These are phyloP conservation scores for Branchipolynoe longqiensis DNA, from an alignment of 2,888 invertebrate genomes.

Conservation along the genomic window DNA sequence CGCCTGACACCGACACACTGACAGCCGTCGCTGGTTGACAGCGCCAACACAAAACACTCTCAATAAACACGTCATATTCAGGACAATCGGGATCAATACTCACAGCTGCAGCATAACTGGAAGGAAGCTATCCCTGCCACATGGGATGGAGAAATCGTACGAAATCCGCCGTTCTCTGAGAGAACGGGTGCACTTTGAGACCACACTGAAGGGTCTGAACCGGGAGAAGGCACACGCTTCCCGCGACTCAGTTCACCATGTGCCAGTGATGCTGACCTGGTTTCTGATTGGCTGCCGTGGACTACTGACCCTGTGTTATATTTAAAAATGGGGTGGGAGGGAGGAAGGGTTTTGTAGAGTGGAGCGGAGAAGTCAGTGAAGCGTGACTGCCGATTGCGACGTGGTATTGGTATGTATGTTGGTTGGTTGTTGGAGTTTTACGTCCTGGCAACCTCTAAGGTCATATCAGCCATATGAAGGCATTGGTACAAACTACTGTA, in stretches of 20 bases:
- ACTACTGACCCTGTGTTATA: conserved; percentile 11
- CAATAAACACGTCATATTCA: neutral
- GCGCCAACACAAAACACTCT: neutral
- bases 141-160: conserved; percentile 31
- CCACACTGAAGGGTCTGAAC: conserved; percentile 24
- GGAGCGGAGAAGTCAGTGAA: neutral
- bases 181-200: conserved; percentile 41
- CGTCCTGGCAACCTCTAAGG: too few species aligned
- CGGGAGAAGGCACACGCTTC: conserved; percentile 40
- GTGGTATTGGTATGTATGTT: too few species aligned
- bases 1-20: too few species aligned
- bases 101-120: conserved; percentile 47
- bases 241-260: conserved; percentile 36
- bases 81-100: neutral
- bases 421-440: too few species aligned
- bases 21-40: conserved; percentile 31
- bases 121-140: conserved; percentile 28
- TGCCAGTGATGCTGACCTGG: conserved; percentile 36
- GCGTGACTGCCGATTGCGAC: neutral
- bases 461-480: too few species aligned
- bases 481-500: too few species aligned
- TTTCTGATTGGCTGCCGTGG: conserved; percentile 46
- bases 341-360: neutral
- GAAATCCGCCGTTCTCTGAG: conserved; percentile 49
- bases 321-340: neutral